phyloP scores from a whole-genome alignment of 2,888 invertebrate genomes.

The Tholera decimalis region DNA sequence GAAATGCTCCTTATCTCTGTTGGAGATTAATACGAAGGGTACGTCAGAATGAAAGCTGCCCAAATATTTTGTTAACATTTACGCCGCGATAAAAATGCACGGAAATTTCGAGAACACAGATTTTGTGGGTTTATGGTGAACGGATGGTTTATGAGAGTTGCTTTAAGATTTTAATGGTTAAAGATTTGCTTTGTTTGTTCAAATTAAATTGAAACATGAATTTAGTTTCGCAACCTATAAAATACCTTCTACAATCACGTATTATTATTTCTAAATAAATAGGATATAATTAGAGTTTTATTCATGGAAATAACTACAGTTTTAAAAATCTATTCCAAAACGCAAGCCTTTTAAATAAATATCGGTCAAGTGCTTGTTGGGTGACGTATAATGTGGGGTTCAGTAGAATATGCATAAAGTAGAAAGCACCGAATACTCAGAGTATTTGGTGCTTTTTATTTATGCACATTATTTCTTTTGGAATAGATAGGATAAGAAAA shows the following conservation, averaged over 20 bases:
- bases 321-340: neutral
- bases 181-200: conserved; percentile 31
- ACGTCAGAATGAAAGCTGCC: conserved; percentile 58
- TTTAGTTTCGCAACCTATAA: no score
- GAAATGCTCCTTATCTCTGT: conserved; percentile 70
- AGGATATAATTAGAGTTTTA: no score
- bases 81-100: conserved; percentile 55
- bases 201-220: conserved; percentile 4
- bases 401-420: no score
- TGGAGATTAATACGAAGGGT: conserved; percentile 71
- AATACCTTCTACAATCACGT: no score
- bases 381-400: no score
- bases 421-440: no score
- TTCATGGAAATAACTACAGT: no score
- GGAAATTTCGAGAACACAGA: conserved; percentile 29
- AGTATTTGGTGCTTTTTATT: no score
- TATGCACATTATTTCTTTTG: no score
- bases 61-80: conserved; percentile 67
- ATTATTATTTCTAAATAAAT: no score
- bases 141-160: conserved; percentile 11
- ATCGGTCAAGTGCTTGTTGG: no score
- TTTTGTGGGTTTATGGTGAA: conserved; percentile 42
- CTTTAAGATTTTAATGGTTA: conserved; percentile 12
- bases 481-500: no score
- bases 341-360: neutral